A percentile compares a stretch with the other conserved stretches of the same genome.
These are phyloP conservation scores for Caenorhabditis tropicalis DNA, from an alignment of 1,140 invertebrate genomes.

Conservation along the genomic window DNA sequence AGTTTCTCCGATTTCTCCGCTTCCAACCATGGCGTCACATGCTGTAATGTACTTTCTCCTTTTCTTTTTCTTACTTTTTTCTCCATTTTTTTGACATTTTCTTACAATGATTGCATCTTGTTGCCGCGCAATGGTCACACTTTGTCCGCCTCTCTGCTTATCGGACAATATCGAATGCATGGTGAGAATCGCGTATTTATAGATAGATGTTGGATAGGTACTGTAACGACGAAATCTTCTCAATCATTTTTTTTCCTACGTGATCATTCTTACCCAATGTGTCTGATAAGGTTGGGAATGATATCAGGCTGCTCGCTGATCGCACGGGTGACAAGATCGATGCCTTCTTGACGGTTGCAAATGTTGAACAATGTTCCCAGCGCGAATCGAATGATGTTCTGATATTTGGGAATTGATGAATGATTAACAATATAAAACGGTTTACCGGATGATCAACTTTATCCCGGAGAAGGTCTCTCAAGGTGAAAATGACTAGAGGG, in stretches of 20 bases:
- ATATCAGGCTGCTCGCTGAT: constrained; percentile 23
- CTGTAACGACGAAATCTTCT: constrained; percentile 6
- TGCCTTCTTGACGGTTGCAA: constrained; percentile 31
- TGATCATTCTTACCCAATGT: constrained; percentile 10
- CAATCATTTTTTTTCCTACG: background rate
- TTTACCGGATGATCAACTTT: constrained; percentile 11
- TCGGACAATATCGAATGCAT: constrained; percentile 46
- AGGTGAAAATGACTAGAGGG: background rate
- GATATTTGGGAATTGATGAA: background rate
- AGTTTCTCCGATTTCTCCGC: constrained; percentile 43
- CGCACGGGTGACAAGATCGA: background rate
- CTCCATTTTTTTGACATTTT: background rate
- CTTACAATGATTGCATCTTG: constrained; percentile 40
- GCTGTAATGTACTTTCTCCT: background rate
- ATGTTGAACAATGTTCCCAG: constrained; percentile 20
- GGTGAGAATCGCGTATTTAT: constrained; percentile 44
- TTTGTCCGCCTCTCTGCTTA: constrained; percentile 10
- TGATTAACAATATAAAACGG: background rate
- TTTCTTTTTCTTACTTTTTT: background rate
- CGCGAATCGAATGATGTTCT: constrained; percentile 42
- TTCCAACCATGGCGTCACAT: constrained; percentile 14
- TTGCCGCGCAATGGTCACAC: constrained; percentile 26
- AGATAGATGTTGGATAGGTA: constrained; percentile 12
- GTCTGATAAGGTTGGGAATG: constrained; percentile 28
- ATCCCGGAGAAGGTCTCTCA: background rate